phyloP scores from a whole-genome alignment of 2,797 vertebrate genomes.

The Aldrovandia affinis region DNA sequence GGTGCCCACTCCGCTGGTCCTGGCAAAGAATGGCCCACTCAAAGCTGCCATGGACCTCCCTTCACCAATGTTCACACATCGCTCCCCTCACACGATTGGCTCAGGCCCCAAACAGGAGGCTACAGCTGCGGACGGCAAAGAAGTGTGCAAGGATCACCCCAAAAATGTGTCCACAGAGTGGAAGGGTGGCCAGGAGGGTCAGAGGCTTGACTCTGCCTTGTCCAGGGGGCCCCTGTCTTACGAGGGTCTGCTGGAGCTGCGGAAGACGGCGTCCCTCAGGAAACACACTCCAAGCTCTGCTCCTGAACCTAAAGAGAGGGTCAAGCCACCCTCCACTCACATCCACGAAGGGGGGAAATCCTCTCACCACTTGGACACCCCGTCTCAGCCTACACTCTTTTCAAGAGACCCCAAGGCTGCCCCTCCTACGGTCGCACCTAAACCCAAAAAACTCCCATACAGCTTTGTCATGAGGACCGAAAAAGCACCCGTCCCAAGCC shows the following conservation, averaged over 20 bases:
- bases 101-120: slow-evolving; percentile 30
- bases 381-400: not conserved
- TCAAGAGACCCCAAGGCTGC: slow-evolving; percentile 42
- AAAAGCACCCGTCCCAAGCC: slow-evolving; percentile 14
- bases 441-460: slow-evolving; percentile 77
- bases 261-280: slow-evolving; percentile 63
- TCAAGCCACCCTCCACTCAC: slow-evolving; percentile 26
- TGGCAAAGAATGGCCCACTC: slow-evolving; percentile 50
- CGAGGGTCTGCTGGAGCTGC: slow-evolving; percentile 68
- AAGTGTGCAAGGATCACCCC: slow-evolving; percentile 22
- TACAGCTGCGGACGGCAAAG: slow-evolving; percentile 30
- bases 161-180: slow-evolving; percentile 40
- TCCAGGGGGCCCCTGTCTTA: slow-evolving; percentile 71
- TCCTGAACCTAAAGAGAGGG: slow-evolving; percentile 55
- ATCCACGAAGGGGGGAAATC: not conserved
- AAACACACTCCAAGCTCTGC: slow-evolving; percentile 64
- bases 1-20: slow-evolving; percentile 69
- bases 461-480: slow-evolving; percentile 69
- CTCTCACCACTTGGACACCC: slow-evolving; percentile 29
- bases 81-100: slow-evolving; percentile 33
- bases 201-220: slow-evolving; percentile 3
- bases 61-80: not conserved
- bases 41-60: slow-evolving; percentile 28
- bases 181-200: slow-evolving; percentile 37
- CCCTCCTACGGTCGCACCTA: slow-evolving; percentile 80